Conservation (phyloP, 2,113 vertebrate genomes). For the Castor canadensis region DNA sequence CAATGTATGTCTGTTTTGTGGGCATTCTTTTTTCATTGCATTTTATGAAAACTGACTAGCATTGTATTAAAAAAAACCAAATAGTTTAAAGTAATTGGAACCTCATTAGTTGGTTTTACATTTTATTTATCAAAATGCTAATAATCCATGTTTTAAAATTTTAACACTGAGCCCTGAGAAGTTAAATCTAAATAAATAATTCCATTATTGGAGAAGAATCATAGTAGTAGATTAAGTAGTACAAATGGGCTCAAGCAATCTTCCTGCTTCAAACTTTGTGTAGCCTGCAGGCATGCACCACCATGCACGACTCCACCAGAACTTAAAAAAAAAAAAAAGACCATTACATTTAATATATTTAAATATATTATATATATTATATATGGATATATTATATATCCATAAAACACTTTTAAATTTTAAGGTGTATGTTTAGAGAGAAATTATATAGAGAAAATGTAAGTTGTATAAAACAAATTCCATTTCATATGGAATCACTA, state of each 20-base stretch:
- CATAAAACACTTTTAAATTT: not conserved
- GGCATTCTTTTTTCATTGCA: not conserved
- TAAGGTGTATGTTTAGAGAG: not conserved
- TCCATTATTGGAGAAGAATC: not conserved
- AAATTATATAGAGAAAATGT: not conserved
- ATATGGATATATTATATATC: no score
- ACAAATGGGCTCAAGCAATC: no score
- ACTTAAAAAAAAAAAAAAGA: not conserved
- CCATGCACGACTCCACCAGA: no score
- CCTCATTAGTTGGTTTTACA: not conserved
- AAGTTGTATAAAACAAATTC: not conserved
- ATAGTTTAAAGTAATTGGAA: slow-evolving; percentile 17
- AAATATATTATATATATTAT: no score
- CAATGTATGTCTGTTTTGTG: not conserved
- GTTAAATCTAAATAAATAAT: slow-evolving; percentile 29
- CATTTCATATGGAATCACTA: not conserved
- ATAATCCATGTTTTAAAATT: slow-evolving; percentile 27
- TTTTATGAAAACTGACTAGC: slow-evolving; percentile 22
- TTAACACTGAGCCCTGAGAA: not conserved
- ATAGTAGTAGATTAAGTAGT: not conserved
- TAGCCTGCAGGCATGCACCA: no score
- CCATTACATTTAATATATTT: not conserved
- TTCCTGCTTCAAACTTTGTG: no score
- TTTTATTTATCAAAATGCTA: slow-evolving; percentile 34
- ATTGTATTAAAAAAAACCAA: not conserved